phyloP scores from a whole-genome alignment of 1,140 invertebrate genomes.

The Parasteatoda tepidariorum region DNA sequence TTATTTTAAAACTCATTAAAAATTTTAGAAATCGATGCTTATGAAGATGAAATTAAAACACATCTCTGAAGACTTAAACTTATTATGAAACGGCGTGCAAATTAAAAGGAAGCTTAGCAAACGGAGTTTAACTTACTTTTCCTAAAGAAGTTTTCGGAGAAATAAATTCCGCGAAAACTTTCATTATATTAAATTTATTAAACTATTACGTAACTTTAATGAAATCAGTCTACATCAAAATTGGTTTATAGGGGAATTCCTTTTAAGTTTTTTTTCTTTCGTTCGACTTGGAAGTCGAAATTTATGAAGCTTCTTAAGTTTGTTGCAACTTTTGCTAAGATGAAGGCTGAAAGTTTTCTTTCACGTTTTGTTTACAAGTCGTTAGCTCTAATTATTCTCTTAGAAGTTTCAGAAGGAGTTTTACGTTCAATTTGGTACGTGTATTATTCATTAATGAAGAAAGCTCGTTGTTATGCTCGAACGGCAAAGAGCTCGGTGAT shows the following conservation, averaged over 20 bases:
- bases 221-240: background rate
- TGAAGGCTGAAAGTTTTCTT: conserved; percentile 50
- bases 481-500: conserved; percentile 40
- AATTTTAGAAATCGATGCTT: too few relatives aligned
- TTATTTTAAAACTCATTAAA: too few relatives aligned
- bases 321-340: conserved; percentile 16
- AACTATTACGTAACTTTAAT: background rate
- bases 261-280: background rate
- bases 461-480: conserved; percentile 59
- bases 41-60: too few relatives aligned
- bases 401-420: conserved; percentile 51
- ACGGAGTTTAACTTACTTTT: too few relatives aligned
- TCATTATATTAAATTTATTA: background rate
- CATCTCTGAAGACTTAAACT: too few relatives aligned
- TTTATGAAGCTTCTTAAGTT: conserved; percentile 26
- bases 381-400: conserved; percentile 56
- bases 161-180: too few relatives aligned
- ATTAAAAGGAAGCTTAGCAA: too few relatives aligned
- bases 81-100: too few relatives aligned
- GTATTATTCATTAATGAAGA: conserved; percentile 61
- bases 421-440: conserved; percentile 58
- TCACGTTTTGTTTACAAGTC: conserved; percentile 56
- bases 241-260: too few relatives aligned
- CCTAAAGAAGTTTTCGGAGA: too few relatives aligned
- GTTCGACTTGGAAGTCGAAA: background rate